Evolutionary conservation across 2,113 vertebrate genomes (phyloP).

Genomic region (Anthoscopus minutus): DNA sequence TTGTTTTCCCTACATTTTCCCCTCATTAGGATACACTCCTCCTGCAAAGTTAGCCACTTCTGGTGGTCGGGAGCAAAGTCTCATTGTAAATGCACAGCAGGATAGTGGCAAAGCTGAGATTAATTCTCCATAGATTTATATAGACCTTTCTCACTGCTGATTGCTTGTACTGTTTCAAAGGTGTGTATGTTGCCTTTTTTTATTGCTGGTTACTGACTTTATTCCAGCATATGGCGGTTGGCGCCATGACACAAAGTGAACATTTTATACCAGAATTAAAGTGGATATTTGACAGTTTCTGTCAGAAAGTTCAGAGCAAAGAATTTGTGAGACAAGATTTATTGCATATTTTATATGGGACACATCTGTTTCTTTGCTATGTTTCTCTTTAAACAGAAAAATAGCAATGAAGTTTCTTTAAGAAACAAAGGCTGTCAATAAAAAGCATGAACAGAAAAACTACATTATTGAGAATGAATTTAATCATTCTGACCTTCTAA

Average conservation of each 20-base stretch:
- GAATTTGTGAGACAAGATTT: slow-evolving; percentile 79
- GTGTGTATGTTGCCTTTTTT: slow-evolving; percentile 70
- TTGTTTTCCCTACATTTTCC: slow-evolving; percentile 39
- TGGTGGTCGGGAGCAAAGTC: slow-evolving; percentile 60
- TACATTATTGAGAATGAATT: slow-evolving; percentile 31
- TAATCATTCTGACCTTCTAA: slow-evolving; percentile 32
- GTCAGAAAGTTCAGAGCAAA: slow-evolving; percentile 78
- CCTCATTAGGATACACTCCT: slow-evolving; percentile 68
- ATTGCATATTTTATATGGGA: slow-evolving; percentile 76
- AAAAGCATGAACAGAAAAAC: slow-evolving; percentile 54
- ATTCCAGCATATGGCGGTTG: slow-evolving; percentile 75
- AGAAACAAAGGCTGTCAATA: slow-evolving; percentile 69
- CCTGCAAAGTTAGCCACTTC: slow-evolving; percentile 67
- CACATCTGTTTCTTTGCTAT: slow-evolving; percentile 79
- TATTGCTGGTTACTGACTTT: slow-evolving; percentile 74
- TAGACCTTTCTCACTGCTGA: slow-evolving; percentile 71
- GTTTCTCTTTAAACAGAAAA: slow-evolving; percentile 66
- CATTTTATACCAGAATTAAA: slow-evolving; percentile 81
- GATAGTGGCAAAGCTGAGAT: slow-evolving; percentile 76
- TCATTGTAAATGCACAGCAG: slow-evolving; percentile 75
- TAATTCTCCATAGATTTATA: slow-evolving; percentile 79
- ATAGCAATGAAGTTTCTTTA: slow-evolving; percentile 65
- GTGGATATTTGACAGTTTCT: slow-evolving; percentile 79
- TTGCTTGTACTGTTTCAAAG: slow-evolving; percentile 74
- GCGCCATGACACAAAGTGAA: slow-evolving; percentile 77